phyloP scores from a whole-genome alignment of 2,888 invertebrate species.

The Hypomecis punctinalis region DNA sequence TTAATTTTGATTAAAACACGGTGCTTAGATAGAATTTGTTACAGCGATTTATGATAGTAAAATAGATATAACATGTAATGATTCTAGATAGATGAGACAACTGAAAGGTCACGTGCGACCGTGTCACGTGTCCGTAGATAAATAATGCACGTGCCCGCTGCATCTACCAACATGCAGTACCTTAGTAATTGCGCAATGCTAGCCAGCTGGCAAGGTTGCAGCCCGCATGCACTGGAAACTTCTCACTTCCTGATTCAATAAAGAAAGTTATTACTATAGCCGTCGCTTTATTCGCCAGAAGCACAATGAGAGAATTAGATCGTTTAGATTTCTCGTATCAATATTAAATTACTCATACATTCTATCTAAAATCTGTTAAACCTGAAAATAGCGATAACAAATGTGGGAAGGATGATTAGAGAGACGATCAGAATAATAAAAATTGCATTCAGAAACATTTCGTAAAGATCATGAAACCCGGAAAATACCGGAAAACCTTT shows the following conservation, averaged over 20 bases:
- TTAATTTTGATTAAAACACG: too few species aligned
- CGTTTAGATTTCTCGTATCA: neutral
- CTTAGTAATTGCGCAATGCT: conserved; percentile 60
- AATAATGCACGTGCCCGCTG: conserved; percentile 59
- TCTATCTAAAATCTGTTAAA: too few species aligned
- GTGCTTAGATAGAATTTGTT: neutral
- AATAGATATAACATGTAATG: conserved; percentile 39
- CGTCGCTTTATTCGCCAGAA: conserved; percentile 17
- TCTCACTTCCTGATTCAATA: conserved; percentile 53
- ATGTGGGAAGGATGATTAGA: neutral
- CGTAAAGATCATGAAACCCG: conserved; percentile 10
- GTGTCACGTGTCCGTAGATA: conserved; percentile 56
- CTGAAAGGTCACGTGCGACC: conserved; percentile 56
- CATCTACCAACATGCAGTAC: conserved; percentile 47
- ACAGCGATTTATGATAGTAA: conserved; percentile 24
- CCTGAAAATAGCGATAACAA: too few species aligned
- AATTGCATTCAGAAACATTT: neutral
- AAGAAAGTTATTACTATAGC: conserved; percentile 45
- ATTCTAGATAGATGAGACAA: conserved; percentile 52
- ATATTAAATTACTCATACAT: too few species aligned
- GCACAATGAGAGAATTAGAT: neutral
- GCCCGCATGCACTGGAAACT: conserved; percentile 52
- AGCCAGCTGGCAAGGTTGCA: conserved; percentile 64
- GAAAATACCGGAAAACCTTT: conserved; percentile 16
- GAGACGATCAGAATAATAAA: neutral